phyloP scores from a whole-genome alignment of 2,113 vertebrate genomes.

The Triplophysa dalaica region DNA sequence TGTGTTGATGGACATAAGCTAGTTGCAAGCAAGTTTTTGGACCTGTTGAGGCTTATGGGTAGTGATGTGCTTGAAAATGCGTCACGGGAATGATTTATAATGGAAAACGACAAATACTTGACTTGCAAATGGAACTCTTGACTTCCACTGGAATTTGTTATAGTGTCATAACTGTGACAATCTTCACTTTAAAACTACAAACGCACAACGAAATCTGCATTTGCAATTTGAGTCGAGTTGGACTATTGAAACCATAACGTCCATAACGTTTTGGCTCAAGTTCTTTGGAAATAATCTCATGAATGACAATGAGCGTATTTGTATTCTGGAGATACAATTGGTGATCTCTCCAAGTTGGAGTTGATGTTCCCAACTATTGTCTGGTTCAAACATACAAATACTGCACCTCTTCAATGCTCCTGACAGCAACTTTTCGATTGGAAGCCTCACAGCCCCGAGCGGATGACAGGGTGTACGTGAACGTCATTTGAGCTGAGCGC shows the following conservation, averaged over 20 bases:
- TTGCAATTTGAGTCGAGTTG: neutral
- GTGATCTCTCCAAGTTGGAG: slow-evolving; percentile 6
- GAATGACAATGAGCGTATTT: slow-evolving; percentile 20
- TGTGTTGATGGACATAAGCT: slow-evolving; percentile 28
- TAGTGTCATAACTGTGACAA: too few relatives aligned
- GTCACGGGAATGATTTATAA: neutral
- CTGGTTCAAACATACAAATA: slow-evolving; percentile 16
- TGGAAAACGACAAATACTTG: too few relatives aligned
- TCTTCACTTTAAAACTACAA: too few relatives aligned
- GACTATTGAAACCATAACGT: neutral
- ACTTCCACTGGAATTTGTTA: too few relatives aligned
- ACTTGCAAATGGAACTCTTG: too few relatives aligned
- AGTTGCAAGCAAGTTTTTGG: slow-evolving; percentile 10
- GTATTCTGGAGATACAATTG: neutral
- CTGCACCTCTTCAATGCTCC: slow-evolving; percentile 19
- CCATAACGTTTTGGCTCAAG: neutral
- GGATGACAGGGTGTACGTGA: slow-evolving; percentile 58
- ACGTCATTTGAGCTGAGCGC: slow-evolving; percentile 60
- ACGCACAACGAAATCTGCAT: neutral
- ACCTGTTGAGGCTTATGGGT: slow-evolving; percentile 39
- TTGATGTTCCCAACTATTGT: slow-evolving; percentile 14
- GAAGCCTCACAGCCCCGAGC: slow-evolving; percentile 35
- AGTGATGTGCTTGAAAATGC: neutral
- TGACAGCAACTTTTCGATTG: slow-evolving; percentile 4
- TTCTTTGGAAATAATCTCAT: neutral